Evolutionary conservation across 2,888 invertebrate genomes (phyloP), one percentile per base, ranked within the genome.

Genomic region (Encarsia formosa): DNA sequence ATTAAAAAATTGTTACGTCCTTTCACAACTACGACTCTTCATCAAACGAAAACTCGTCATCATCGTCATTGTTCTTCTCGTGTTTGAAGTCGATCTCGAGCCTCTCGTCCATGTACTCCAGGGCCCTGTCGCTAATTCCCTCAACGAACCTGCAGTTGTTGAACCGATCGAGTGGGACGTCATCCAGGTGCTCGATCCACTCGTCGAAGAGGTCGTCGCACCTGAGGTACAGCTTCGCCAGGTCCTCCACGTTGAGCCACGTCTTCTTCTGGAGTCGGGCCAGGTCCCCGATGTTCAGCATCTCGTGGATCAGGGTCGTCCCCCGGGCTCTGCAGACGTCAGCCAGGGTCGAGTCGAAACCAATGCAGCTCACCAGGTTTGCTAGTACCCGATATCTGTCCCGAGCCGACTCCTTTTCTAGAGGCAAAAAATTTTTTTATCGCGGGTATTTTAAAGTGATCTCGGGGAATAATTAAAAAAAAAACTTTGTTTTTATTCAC

Each of bases 201-300:
- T 47, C 31, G 2, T 38, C 47, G 20, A 51, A 43, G 1, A 50
- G 3, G 5, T 51, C 48, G 22, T 40, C 24, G 24, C 54, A 54
- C n/a, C 34, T 32, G 3, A 51, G 20, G 37, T 54, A 54, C 8
- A 54, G 51, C 0, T 15, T 26, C 3, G 40, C 48, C 5, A 51
- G 24, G 0, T 34, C 22, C 13, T 51, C 50, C 13, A 40, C 13
- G 24, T 54, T 54, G 5, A 51, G 19, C 54, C 54, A 55, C 16
- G 48, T 37, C 5, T 5, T 40, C 15, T 22, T 41, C 2, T 44
- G 29, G 5, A 6, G 19, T 3, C 23, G 38, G 0, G 47, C 23
- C 13, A 51, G 22, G n/a, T 44, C 48, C 8, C 55, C 51, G 2
- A 51, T 8, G 13, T 44, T 48, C 1, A 40, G 35, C 3, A 48